Conservation (phyloP, 2,888 invertebrate genomes). For the Idaea biselata region DNA sequence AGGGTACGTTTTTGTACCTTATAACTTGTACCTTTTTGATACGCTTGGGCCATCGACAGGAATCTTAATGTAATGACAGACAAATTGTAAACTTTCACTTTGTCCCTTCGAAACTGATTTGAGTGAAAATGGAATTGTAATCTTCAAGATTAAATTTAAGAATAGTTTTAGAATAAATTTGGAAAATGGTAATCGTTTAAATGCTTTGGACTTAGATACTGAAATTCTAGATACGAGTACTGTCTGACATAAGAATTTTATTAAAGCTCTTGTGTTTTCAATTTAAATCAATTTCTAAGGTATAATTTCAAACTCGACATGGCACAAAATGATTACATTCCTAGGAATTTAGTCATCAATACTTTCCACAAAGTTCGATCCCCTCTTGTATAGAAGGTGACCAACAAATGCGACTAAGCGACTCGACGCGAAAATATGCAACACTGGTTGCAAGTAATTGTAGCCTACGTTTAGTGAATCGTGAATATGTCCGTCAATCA, state of each 20-base stretch:
- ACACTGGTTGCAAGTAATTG: too few relatives aligned
- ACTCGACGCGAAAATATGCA: too few relatives aligned
- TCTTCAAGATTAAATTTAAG: conserved; percentile 19
- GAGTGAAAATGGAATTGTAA: conserved; percentile 47
- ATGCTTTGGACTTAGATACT: not conserved
- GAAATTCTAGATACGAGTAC: not conserved
- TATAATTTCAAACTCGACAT: not conserved
- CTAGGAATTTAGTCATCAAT: not conserved
- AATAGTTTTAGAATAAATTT: not conserved
- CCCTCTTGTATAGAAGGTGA: too few relatives aligned
- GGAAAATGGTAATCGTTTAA: not conserved
- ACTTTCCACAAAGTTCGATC: not conserved
- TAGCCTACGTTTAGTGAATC: too few relatives aligned
- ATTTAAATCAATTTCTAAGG: too few relatives aligned
- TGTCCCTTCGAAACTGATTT: conserved; percentile 60
- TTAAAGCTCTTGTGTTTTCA: too few relatives aligned
- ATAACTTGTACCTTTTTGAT: conserved; percentile 22
- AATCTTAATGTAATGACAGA: conserved; percentile 52
- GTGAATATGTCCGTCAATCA: too few relatives aligned
- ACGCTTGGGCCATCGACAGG: conserved; percentile 33
- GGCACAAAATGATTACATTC: not conserved
- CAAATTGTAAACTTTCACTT: conserved; percentile 63
- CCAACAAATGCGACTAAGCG: too few relatives aligned
- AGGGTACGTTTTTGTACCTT: conserved; percentile 8
- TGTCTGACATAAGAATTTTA: not conserved